phyloP scores from a whole-genome alignment of 2,797 vertebrate genomes.

The Anas acuta region DNA sequence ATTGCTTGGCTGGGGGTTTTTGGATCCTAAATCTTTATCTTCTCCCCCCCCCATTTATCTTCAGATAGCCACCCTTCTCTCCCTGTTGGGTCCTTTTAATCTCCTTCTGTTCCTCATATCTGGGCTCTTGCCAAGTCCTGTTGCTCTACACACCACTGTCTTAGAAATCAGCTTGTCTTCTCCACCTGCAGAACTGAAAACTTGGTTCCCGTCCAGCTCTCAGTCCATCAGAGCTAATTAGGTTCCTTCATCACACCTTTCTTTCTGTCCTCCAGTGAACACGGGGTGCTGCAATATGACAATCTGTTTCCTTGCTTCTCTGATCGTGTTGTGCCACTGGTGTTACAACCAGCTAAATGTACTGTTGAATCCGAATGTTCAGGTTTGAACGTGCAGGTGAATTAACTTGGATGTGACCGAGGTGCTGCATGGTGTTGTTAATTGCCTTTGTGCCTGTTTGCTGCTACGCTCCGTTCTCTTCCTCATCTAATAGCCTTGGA shows the following conservation, averaged over 20 bases:
- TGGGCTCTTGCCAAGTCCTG: neutral
- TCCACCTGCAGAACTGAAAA: neutral
- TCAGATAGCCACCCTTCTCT: neutral
- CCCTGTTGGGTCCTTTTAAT: neutral
- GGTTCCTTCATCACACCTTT: neutral
- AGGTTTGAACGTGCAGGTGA: neutral
- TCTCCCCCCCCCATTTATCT: neutral
- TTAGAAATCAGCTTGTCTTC: neutral
- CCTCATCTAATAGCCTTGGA: neutral
- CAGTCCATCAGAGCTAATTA: neutral
- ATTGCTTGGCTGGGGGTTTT: neutral
- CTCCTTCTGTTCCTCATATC: neutral
- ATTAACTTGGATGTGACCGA: neutral
- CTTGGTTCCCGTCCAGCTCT: neutral
- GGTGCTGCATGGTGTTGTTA: neutral
- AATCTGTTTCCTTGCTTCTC: neutral
- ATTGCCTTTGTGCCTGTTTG: neutral
- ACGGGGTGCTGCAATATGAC: neutral
- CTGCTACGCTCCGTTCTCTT: neutral
- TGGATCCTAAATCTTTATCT: neutral
- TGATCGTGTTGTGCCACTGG: neutral
- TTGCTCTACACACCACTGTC: neutral
- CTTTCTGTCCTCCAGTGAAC: neutral
- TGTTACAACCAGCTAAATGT: neutral
- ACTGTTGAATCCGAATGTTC: neutral